A percentile compares a stretch with the other conserved stretches of the same genome.
Conservation (phyloP, 2,797 vertebrate genomes). For the Carapus acus region DNA sequence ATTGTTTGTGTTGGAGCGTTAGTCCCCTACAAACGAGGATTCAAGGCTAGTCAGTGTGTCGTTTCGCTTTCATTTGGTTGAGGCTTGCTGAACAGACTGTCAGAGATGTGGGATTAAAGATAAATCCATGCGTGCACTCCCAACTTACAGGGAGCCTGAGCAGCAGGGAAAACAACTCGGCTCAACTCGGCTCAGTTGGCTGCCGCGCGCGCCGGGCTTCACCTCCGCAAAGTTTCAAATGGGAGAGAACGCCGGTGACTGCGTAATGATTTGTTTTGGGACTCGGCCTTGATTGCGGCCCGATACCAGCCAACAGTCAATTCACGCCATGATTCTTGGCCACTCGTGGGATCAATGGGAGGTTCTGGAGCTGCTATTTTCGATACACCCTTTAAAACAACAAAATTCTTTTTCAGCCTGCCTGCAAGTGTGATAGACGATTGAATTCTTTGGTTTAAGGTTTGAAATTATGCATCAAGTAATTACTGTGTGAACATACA, state of each 20-base stretch:
- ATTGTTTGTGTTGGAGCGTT: slow-evolving; percentile 60
- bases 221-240: slow-evolving; percentile 23
- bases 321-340: no score
- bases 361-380: no score
- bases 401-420: neutral
- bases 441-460: no score
- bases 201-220: slow-evolving; percentile 32
- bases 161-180: slow-evolving; percentile 19
- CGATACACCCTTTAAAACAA: no score
- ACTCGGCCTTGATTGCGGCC: slow-evolving; percentile 14
- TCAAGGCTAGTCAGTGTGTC: slow-evolving; percentile 45
- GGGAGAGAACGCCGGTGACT: slow-evolving; percentile 1
- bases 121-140: slow-evolving; percentile 47
- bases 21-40: slow-evolving; percentile 49
- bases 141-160: slow-evolving; percentile 43
- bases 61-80: slow-evolving; percentile 56
- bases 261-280: slow-evolving; percentile 18
- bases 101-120: slow-evolving; percentile 57
- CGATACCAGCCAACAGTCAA: slow-evolving; percentile 3
- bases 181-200: slow-evolving; percentile 39
- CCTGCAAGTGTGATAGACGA: slow-evolving; percentile 5
- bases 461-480: no score
- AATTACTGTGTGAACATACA: no score
- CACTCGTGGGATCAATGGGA: no score
- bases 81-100: slow-evolving; percentile 56